A percentile compares a stretch with the other conserved stretches of the same genome.
These are phyloP conservation scores for Trichogramma pretiosum DNA, from an alignment of 1,140 invertebrate genomes.

Conservation along the genomic window DNA sequence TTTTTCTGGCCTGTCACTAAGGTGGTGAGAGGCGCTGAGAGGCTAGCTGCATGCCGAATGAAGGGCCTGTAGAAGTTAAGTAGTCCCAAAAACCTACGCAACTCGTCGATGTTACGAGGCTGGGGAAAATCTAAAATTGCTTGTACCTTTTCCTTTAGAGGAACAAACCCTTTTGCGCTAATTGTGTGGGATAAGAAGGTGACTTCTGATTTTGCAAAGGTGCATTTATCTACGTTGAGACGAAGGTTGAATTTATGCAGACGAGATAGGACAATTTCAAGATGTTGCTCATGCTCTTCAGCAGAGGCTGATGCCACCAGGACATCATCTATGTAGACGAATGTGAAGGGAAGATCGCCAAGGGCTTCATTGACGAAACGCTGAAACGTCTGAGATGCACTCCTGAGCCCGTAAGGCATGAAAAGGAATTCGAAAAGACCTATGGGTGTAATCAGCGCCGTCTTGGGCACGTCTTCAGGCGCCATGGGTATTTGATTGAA, in stretches of 20 bases:
- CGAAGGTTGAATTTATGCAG: not conserved
- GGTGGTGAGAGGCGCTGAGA: not conserved
- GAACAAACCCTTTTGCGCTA: not conserved
- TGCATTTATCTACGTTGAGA: not conserved
- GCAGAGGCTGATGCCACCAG: not conserved
- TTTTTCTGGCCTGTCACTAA: not conserved
- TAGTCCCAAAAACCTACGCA: slow-evolving; percentile 1
- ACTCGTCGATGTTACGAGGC: not conserved
- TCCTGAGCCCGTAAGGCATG: not conserved
- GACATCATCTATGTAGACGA: slow-evolving; percentile 1
- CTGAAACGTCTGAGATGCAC: too few relatives aligned
- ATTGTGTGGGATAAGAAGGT: not conserved
- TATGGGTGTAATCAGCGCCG: too few relatives aligned
- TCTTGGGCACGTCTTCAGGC: not conserved
- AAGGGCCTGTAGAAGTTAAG: not conserved
- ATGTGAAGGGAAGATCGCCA: not conserved
- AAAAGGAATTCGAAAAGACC: not conserved
- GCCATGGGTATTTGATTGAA: not conserved
- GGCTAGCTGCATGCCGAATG: not conserved
- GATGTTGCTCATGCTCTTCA: not conserved
- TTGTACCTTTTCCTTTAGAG: not conserved
- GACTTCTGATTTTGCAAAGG: not conserved
- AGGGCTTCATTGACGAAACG: not conserved
- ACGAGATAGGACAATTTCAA: not conserved
- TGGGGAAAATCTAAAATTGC: not conserved